Evolutionary conservation across 1,140 invertebrate species (phyloP), one percentile per base, ranked within the genome.

Genomic region (Bombus consobrinus): DNA sequence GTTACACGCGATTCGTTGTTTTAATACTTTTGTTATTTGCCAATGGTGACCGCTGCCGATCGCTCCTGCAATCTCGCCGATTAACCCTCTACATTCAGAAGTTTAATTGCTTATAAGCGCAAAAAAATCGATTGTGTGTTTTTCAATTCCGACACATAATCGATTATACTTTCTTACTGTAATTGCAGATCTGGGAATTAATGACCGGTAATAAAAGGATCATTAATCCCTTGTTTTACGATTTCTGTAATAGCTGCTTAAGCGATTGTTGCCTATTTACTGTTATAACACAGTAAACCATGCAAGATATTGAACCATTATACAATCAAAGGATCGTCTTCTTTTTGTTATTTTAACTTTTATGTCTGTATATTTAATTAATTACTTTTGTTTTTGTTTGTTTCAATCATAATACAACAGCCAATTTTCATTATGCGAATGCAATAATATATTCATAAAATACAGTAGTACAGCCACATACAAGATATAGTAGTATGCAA

Each of bases 1-100:
- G 66, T 86, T 86, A 79, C 84, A 68, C 64, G 59, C 62, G 72
- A 39, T 74, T 66, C 81, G 62, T 37, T 71, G 77, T 81, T 69
- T 78, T 64, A 53, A 83, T 74, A 66, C 59, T 59, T 72, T 68
- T 82, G 73, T 83, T 82, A 69, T 71, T 59, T 6, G 64, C 15
- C 78, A 39, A 43, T 9, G 37, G 75, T 43, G 8, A 62, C 43
- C 47, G 76, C 66, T 79, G 47, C 82, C 39, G 66, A 59, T 83
- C 43, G 41, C 15, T 32, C 0, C 28, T 57, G 15, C 43, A 66
- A 37, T 32, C 59, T 15, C 43, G 10, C 37, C 34, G 15, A 1
- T 34, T 32, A 34, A 22, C 41, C 10, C 10, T 12, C 57, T 2
- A 12, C 0, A 62, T 28, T 62, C 28, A 62, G 28, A 62, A 62